A percentile compares a stretch with the other conserved stretches of the same genome.
Conservation (phyloP, 2,797 vertebrate species). For the Myotis myotis region DNA sequence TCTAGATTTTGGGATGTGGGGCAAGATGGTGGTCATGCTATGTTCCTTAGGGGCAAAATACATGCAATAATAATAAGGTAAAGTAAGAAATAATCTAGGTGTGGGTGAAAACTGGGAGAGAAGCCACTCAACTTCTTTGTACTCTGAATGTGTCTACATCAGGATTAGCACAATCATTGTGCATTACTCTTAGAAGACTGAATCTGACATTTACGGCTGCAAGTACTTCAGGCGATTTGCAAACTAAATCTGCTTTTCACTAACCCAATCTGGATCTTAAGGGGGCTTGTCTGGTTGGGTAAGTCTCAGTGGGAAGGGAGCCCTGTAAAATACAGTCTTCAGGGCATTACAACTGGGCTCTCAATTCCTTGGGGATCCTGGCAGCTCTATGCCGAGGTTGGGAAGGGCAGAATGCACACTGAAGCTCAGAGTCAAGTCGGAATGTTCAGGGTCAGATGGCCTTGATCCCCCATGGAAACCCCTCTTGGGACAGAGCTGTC, state of each 20-base stretch:
- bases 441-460: neutral
- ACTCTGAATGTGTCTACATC: neutral
- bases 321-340: neutral
- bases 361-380: neutral
- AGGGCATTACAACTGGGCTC: neutral
- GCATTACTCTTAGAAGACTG: neutral
- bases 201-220: neutral
- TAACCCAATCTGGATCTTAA: neutral
- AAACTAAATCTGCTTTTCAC: neutral
- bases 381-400: neutral
- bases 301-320: neutral
- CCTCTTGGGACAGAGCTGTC: neutral
- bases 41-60: neutral
- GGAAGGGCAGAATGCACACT: neutral
- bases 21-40: neutral
- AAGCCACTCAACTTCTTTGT: neutral
- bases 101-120: neutral
- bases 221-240: neutral
- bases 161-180: neutral
- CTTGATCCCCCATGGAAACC: neutral
- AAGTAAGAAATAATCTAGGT: neutral
- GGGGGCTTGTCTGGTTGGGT: neutral
- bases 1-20: neutral
- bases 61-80: neutral
- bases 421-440: neutral